These are phyloP conservation scores for Hydropsyche tenuis DNA, from an alignment of 1,140 invertebrate species.

Conservation along the genomic window DNA sequence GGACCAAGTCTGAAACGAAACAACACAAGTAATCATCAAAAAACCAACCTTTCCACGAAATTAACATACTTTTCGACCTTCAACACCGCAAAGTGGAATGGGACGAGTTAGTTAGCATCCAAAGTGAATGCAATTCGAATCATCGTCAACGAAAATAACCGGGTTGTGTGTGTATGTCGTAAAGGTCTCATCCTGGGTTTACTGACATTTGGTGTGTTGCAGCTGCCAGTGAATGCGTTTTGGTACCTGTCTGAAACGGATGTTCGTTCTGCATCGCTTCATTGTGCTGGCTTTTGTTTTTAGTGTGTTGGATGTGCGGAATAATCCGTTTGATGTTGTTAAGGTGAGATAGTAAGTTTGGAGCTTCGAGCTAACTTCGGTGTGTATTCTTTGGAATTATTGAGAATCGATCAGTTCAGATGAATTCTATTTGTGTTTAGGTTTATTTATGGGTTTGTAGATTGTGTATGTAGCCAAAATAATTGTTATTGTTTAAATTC, in stretches of 20 bases:
- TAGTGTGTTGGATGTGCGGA: not conserved
- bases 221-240: not conserved
- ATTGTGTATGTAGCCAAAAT: too few relatives aligned
- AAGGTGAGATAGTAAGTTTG: too few relatives aligned
- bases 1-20: conserved; percentile 26
- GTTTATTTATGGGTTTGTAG: too few relatives aligned
- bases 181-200: conserved; percentile 21
- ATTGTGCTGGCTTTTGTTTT: not conserved
- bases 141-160: conserved; percentile 26
- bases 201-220: conserved; percentile 33
- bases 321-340: not conserved
- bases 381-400: too few relatives aligned
- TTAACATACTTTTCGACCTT: not conserved
- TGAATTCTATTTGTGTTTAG: too few relatives aligned
- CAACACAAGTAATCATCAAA: not conserved
- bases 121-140: not conserved
- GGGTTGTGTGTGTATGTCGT: not conserved
- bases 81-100: not conserved
- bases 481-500: too few relatives aligned
- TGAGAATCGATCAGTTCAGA: too few relatives aligned
- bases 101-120: not conserved
- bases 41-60: not conserved
- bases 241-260: not conserved
- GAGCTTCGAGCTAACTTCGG: too few relatives aligned
- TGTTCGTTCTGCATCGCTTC: conserved; percentile 8